A percentile compares a stretch with the other conserved stretches of the same genome.
Evolutionary conservation across 2,888 invertebrate species (phyloP).

Genomic region (Pediacus dermestoides): DNA sequence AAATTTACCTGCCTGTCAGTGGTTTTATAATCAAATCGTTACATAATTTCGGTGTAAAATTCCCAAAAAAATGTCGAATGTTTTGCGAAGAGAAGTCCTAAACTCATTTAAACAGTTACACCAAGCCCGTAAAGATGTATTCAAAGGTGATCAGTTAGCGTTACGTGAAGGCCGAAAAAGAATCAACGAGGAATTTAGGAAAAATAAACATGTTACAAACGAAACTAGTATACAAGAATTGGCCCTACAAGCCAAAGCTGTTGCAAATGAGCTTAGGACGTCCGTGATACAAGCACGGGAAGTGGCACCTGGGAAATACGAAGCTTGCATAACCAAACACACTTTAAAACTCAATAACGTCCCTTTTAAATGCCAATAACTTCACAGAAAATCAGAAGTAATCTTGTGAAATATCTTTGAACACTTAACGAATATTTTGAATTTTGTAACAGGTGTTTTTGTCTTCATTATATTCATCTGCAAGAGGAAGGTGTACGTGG

Average conservation of each 20-base stretch:
- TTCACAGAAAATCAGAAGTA: background rate
- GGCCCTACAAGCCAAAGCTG: slow-evolving; percentile 63
- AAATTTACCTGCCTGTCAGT: no score
- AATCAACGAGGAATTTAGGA: slow-evolving; percentile 73
- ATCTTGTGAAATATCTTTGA: no score
- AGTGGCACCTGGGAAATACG: slow-evolving; percentile 63
- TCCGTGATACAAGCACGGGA: slow-evolving; percentile 71
- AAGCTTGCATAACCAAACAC: slow-evolving; percentile 59
- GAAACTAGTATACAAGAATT: slow-evolving; percentile 62
- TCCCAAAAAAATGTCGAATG: background rate
- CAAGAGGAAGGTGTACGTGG: slow-evolving; percentile 63
- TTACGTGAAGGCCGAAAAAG: slow-evolving; percentile 61
- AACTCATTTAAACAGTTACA: slow-evolving; percentile 70
- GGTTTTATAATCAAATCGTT: no score
- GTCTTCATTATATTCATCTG: slow-evolving; percentile 69
- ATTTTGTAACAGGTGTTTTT: slow-evolving; percentile 45
- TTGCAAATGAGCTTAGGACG: slow-evolving; percentile 66
- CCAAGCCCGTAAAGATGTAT: slow-evolving; percentile 63
- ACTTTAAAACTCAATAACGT: slow-evolving; percentile 63
- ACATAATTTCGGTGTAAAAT: background rate
- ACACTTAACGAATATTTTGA: background rate
- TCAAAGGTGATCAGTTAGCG: slow-evolving; percentile 63
- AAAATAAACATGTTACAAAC: slow-evolving; percentile 62
- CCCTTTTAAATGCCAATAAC: slow-evolving; percentile 51
- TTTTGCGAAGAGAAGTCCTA: slow-evolving; percentile 57